Percentiles rank a stretch among this genome's conserved stretches.
These are phyloP conservation scores for Onychomys torridus DNA, from an alignment of 2,797 vertebrate species.

Conservation along the genomic window DNA sequence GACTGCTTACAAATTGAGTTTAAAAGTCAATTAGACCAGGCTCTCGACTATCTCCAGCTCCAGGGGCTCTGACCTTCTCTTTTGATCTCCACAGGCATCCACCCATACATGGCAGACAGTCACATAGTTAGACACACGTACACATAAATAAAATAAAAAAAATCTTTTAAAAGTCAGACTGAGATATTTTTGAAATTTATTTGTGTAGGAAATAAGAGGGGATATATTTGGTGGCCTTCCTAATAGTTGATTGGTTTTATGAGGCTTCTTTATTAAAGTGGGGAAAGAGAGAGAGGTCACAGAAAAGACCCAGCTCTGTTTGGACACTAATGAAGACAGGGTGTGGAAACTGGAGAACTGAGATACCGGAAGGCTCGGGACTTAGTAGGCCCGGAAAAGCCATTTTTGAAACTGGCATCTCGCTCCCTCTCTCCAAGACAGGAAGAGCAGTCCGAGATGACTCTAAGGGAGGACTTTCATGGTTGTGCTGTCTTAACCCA, in stretches of 20 bases:
- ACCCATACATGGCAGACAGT: background rate
- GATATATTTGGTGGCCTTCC: background rate
- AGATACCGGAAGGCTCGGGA: background rate
- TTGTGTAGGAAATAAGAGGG: constrained; percentile 35
- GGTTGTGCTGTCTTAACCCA: background rate
- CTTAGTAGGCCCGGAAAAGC: constrained; percentile 53
- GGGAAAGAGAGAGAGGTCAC: background rate
- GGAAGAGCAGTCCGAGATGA: constrained; percentile 23
- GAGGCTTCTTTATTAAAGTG: background rate
- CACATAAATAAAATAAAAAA: background rate
- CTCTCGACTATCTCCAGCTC: background rate
- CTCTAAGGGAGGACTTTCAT: background rate
- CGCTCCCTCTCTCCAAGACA: background rate
- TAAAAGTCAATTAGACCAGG: background rate
- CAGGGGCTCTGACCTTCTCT: background rate
- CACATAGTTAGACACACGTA: background rate
- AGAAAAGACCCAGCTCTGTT: background rate
- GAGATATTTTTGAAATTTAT: constrained; percentile 23
- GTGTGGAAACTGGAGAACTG: background rate
- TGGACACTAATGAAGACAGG: background rate
- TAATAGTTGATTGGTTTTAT: background rate
- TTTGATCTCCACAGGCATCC: background rate
- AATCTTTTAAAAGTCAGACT: background rate
- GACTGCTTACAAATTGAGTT: constrained; percentile 9
- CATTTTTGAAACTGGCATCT: constrained; percentile 48